Evolutionary conservation across 2,888 invertebrate genomes (phyloP).

Genomic region (Slavum lentiscoides): DNA sequence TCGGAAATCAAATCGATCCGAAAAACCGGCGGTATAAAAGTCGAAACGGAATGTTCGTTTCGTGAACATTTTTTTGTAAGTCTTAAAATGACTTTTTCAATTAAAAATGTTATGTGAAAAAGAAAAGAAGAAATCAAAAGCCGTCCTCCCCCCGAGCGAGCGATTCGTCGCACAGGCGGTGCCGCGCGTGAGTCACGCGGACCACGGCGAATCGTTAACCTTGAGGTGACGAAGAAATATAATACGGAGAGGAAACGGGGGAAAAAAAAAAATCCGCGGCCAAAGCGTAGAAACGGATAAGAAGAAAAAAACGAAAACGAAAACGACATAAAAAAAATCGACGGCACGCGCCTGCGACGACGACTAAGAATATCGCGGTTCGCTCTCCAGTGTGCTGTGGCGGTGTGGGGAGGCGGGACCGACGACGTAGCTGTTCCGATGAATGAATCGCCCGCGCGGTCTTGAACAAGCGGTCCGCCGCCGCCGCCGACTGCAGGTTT

Average conservation of each 20-base stretch:
- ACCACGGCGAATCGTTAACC: slow-evolving; percentile 3
- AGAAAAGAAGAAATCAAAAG: too few relatives aligned
- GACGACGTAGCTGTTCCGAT: slow-evolving; percentile 17
- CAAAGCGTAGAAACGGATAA: not conserved
- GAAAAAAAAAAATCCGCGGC: slow-evolving; percentile 7
- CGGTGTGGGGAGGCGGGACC: slow-evolving; percentile 11
- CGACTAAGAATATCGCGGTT: too few relatives aligned
- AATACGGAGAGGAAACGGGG: not conserved
- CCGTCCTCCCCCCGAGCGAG: too few relatives aligned
- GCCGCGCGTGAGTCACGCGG: not conserved
- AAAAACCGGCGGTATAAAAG: too few relatives aligned
- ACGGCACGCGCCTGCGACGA: not conserved
- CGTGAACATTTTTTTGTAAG: too few relatives aligned
- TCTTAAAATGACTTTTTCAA: too few relatives aligned
- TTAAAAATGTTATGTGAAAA: too few relatives aligned
- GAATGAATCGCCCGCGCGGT: slow-evolving; percentile 42
- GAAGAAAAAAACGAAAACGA: too few relatives aligned
- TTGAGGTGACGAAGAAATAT: not conserved
- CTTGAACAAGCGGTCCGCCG: too few relatives aligned
- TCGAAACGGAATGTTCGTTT: too few relatives aligned
- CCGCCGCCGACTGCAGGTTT: not conserved
- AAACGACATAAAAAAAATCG: not conserved
- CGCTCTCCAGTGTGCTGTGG: too few relatives aligned
- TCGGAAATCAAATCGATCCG: too few relatives aligned
- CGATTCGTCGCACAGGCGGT: not conserved